Base-by-base conservation (phyloP, 64 coral and sea anemone genomes). In the Trachythela sp. region DNA sequence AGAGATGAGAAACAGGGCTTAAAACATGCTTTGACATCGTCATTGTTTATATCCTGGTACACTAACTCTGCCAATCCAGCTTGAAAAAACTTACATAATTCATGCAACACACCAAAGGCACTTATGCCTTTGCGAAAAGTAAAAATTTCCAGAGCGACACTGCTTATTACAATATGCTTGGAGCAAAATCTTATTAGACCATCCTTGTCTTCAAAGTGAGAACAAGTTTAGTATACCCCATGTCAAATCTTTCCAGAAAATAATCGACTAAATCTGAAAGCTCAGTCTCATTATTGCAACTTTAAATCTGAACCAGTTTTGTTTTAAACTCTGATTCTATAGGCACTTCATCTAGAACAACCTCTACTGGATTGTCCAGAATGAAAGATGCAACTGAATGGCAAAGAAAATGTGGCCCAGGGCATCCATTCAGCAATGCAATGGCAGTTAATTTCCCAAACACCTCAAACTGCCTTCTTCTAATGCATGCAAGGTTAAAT, bases 131-230 rank as follows among this genome's bases (percentile, higher is more conserved):
- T 39, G 31, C 37, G 20, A 80, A 37, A 80, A 39, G 27, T 80
- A 18, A 80, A 80, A 36, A 80, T 80, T 80, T 80, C 30, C 33
- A 34, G 27, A 34, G 75, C 75, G 6, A 80, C 37, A 39, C 75
- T 37, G 30, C 75, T 80, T 39, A 80, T 39, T 39, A 80, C 37
- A 37, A 80, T 80, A 39, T 80, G 75, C 75, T 80, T 80, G 20
- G 31, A 15, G 30, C 33, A 37, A 37, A 30, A 20, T 80, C 30
- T 80, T 15, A 80, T 80, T 29, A 80, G 75, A 35, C 35, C 4
- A 37, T 80, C 37, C 33, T 80, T 80, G 31, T 80, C 75, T 35
- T 35, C 33, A 80, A 13, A 37, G 75, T 35, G 9, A 80, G 31
- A 39, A 39, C 33, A 29, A 29, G 33, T 37, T 80, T 80, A 2